phyloP scores from a whole-genome alignment of 64 coral and sea anemone species.

The Stichodactyla mertensii region DNA sequence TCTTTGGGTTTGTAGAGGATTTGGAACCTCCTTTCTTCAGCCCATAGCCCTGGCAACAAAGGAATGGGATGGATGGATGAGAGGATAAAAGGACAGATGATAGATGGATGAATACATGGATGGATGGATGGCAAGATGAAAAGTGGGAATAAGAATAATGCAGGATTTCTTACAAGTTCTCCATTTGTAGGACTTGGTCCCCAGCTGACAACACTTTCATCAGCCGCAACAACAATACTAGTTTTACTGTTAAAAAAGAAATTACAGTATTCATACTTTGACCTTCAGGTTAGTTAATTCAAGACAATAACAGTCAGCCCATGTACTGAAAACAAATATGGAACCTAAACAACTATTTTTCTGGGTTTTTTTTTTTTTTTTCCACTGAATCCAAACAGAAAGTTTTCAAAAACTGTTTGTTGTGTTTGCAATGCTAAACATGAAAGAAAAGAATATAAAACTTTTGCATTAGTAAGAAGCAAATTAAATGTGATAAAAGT shows the following conservation, averaged over 20 bases:
- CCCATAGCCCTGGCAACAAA: constrained; percentile 56
- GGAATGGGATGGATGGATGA: background rate
- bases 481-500: background rate
- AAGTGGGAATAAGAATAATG: background rate
- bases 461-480: no score
- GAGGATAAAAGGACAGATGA: background rate
- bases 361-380: no score
- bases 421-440: no score
- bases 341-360: no score
- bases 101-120: background rate
- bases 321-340: no score
- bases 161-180: constrained; percentile 53
- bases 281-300: no score
- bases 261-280: background rate
- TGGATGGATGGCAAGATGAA: background rate
- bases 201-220: constrained; percentile 90
- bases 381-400: no score
- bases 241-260: constrained; percentile 49
- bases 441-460: no score
- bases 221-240: constrained; percentile 83
- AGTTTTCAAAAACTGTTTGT: no score
- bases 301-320: no score
- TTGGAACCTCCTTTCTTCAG: constrained; percentile 80
- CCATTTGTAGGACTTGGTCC: constrained; percentile 85
- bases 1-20: constrained; percentile 71